phyloP scores from a whole-genome alignment of 2,797 vertebrate genomes.

The Sebastes steindachneri region DNA sequence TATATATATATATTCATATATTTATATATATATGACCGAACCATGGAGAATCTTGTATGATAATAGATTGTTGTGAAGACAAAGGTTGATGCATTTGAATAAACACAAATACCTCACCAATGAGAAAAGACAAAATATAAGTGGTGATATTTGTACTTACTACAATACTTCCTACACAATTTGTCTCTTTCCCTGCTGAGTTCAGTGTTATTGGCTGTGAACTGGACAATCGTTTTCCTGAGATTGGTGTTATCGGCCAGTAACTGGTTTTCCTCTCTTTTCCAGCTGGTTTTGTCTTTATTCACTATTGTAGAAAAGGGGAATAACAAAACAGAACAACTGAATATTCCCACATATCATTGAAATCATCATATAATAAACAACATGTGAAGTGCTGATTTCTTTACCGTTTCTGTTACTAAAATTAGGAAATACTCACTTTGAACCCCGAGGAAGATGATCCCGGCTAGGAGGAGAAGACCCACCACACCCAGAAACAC shows the following conservation, averaged over 20 bases:
- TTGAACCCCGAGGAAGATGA: conserved; percentile 39
- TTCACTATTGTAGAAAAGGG: conserved; percentile 10
- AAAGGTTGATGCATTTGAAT: neutral
- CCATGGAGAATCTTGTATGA: neutral
- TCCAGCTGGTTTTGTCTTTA: neutral
- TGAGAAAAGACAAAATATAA: neutral
- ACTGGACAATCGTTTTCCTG: no score
- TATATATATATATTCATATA: no score
- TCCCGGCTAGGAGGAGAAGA: conserved; percentile 50
- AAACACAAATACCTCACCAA: neutral
- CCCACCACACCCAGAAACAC: conserved; percentile 17
- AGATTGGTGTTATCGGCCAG: neutral
- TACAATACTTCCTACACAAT: fast-evolving
- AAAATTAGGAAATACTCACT: conserved; percentile 37
- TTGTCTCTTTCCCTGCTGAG: neutral
- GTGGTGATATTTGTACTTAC: conserved; percentile 17
- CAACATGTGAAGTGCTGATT: neutral
- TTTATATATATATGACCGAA: neutral
- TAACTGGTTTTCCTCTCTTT: neutral
- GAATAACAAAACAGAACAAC: conserved; percentile 3
- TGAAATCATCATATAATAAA: neutral
- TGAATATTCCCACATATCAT: neutral
- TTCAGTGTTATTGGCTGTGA: neutral
- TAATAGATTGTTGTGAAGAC: neutral
- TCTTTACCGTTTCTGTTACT: neutral